Evolutionary conservation across 2,888 invertebrate genomes (phyloP).

Genomic region (Dilophus febrilis): DNA sequence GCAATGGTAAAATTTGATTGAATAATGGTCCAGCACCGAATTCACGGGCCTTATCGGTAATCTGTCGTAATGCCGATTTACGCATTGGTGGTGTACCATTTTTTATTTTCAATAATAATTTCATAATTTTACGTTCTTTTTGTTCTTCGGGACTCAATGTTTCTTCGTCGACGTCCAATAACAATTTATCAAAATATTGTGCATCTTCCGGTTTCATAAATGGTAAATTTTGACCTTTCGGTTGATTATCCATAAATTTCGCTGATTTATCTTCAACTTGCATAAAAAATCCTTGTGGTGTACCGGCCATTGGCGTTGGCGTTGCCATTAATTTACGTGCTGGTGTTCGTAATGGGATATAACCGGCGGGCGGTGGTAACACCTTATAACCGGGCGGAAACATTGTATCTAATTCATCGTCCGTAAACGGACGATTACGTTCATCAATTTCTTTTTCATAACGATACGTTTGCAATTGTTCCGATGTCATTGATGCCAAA

Average conservation of each 20-base stretch:
- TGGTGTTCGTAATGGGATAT: slow-evolving; percentile 92
- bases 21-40: slow-evolving; percentile 98
- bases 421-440: slow-evolving; percentile 85
- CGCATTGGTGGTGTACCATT: slow-evolving; percentile 99
- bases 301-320: slow-evolving; percentile 89
- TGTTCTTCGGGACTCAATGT: slow-evolving; percentile 87
- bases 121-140: slow-evolving; percentile 99
- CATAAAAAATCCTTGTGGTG: slow-evolving; percentile 87
- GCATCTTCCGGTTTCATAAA: slow-evolving; percentile 99
- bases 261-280: slow-evolving; percentile 79
- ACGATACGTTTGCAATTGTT: slow-evolving; percentile 92
- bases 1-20: slow-evolving; percentile 93
- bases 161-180: slow-evolving; percentile 97
- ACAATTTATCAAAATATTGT: slow-evolving; percentile 96
- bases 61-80: slow-evolving; percentile 91
- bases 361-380: slow-evolving; percentile 86
- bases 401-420: slow-evolving; percentile 93
- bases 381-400: slow-evolving; percentile 98
- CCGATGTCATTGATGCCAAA: slow-evolving; percentile 95
- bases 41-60: slow-evolving; percentile 96
- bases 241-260: slow-evolving; percentile 86
- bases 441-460: slow-evolving; percentile 99
- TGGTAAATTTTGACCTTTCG: slow-evolving; percentile 86
- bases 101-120: slow-evolving; percentile 91
- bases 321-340: slow-evolving; percentile 95